Evolutionary conservation across 2,888 invertebrate genomes (phyloP).

Genomic region (Gymnoscelis rufifasciata): DNA sequence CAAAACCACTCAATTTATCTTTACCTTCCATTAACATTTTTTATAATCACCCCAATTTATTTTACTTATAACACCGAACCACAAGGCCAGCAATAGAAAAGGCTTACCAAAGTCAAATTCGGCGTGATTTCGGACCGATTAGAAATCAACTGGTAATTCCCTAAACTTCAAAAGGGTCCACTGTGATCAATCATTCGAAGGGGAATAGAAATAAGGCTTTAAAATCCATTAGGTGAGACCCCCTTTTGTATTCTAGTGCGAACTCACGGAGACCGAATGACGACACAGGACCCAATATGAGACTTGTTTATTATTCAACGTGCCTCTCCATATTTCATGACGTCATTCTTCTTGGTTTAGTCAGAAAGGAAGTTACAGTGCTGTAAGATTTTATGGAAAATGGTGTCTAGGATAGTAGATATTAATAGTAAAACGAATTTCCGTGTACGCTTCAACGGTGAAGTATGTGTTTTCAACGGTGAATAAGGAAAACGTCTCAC

Average conservation of each 20-base stretch:
- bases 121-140: slow-evolving; percentile 22
- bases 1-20: too few relatives aligned
- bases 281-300: slow-evolving; percentile 52
- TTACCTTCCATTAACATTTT: too few relatives aligned
- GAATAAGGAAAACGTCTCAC: too few relatives aligned
- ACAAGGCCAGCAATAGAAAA: slow-evolving; percentile 1
- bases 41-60: too few relatives aligned
- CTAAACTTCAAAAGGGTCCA: slow-evolving; percentile 27
- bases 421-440: not conserved
- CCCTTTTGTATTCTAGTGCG: slow-evolving; percentile 41
- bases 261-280: slow-evolving; percentile 32
- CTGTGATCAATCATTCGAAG: slow-evolving; percentile 46
- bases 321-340: slow-evolving; percentile 51
- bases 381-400: not conserved
- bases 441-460: too few relatives aligned
- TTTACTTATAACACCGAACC: not conserved
- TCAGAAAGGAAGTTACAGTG: slow-evolving; percentile 42
- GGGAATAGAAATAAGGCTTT: slow-evolving; percentile 44
- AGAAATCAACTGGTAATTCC: slow-evolving; percentile 27
- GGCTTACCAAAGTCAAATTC: slow-evolving; percentile 12
- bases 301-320: slow-evolving; percentile 58
- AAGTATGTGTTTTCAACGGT: too few relatives aligned
- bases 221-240: slow-evolving; percentile 46
- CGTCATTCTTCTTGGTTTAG: slow-evolving; percentile 44
- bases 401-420: not conserved